These are phyloP conservation scores for Halictus ligatus DNA, from an alignment of 2,888 invertebrate species.

Conservation along the genomic window DNA sequence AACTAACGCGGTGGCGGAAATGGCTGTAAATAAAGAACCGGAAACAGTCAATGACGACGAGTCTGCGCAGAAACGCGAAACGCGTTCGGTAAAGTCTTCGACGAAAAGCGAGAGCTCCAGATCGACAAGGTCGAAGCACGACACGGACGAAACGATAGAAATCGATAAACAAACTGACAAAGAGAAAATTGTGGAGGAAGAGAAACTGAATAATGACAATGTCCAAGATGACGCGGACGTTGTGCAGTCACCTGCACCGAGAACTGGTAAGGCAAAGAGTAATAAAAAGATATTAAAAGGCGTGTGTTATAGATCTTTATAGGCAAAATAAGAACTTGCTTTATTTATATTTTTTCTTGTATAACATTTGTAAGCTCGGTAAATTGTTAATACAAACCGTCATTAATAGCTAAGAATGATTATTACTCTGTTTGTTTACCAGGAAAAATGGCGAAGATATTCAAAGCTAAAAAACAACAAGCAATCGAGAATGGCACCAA, in stretches of 20 bases:
- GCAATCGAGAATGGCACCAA: slow-evolving; percentile 75
- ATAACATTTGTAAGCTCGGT: background rate
- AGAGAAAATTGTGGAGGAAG: slow-evolving; percentile 82
- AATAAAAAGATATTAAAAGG: background rate
- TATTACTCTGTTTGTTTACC: slow-evolving; percentile 8
- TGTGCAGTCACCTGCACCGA: slow-evolving; percentile 73
- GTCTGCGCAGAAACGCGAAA: slow-evolving; percentile 9
- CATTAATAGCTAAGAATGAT: background rate
- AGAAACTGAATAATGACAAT: slow-evolving; percentile 82
- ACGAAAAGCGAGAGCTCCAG: slow-evolving; percentile 62
- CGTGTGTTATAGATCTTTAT: too few species aligned
- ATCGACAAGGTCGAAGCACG: slow-evolving; percentile 60
- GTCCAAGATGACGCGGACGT: slow-evolving; percentile 78
- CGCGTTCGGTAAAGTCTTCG: slow-evolving; percentile 62
- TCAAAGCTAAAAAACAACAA: slow-evolving; percentile 71
- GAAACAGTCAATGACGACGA: slow-evolving; percentile 11
- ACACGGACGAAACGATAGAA: slow-evolving; percentile 68
- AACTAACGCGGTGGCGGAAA: slow-evolving; percentile 18
- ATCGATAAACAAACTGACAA: slow-evolving; percentile 67
- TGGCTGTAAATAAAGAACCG: slow-evolving; percentile 38
- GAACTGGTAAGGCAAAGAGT: slow-evolving; percentile 64
- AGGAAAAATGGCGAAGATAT: slow-evolving; percentile 78
- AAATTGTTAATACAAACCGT: background rate
- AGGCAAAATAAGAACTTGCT: too few species aligned
- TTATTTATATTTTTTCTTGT: too few species aligned